Percentiles rank a stretch among this genome's conserved stretches.
These are phyloP conservation scores for Archips crataeganus DNA, from an alignment of 2,888 invertebrate genomes.

Conservation along the genomic window DNA sequence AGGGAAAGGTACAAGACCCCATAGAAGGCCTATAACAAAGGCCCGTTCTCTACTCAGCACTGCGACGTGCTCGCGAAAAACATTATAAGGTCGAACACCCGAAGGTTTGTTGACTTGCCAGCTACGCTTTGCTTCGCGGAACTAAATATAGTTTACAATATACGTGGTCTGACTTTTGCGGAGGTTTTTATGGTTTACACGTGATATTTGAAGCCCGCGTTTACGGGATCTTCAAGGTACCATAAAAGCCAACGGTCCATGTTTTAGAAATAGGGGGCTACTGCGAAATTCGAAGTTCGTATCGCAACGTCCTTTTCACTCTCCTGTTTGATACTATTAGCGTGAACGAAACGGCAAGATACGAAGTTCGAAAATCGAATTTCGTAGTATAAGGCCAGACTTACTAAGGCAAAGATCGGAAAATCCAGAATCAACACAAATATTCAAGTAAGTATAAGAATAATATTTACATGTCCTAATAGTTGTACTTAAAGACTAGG, in stretches of 20 bases:
- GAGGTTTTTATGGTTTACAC: conserved; percentile 10
- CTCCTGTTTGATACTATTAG: too few species aligned
- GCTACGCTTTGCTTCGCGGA: conserved; percentile 19
- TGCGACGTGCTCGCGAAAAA: conserved; percentile 65
- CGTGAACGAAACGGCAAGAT: too few species aligned
- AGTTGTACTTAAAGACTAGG: too few species aligned
- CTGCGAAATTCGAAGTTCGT: neutral
- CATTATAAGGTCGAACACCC: conserved; percentile 74
- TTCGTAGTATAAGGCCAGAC: too few species aligned
- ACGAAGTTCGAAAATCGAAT: too few species aligned
- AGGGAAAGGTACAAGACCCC: conserved; percentile 20
- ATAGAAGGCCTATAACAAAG: conserved; percentile 19
- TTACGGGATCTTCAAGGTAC: conserved; percentile 2
- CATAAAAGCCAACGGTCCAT: neutral
- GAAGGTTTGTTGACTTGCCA: conserved; percentile 57
- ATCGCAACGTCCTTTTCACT: too few species aligned
- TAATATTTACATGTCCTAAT: too few species aligned
- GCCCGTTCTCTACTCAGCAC: conserved; percentile 9
- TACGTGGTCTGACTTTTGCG: conserved; percentile 21
- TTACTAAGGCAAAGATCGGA: neutral
- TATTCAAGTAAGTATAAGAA: too few species aligned
- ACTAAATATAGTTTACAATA: conserved; percentile 35
- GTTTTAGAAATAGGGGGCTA: too few species aligned
- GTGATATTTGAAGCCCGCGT: neutral
- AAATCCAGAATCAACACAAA: too few species aligned